A percentile compares a stretch with the other conserved stretches of the same genome.
phyloP scores from a whole-genome alignment of 2,888 invertebrate species.

The Drosophila buzzatii region DNA sequence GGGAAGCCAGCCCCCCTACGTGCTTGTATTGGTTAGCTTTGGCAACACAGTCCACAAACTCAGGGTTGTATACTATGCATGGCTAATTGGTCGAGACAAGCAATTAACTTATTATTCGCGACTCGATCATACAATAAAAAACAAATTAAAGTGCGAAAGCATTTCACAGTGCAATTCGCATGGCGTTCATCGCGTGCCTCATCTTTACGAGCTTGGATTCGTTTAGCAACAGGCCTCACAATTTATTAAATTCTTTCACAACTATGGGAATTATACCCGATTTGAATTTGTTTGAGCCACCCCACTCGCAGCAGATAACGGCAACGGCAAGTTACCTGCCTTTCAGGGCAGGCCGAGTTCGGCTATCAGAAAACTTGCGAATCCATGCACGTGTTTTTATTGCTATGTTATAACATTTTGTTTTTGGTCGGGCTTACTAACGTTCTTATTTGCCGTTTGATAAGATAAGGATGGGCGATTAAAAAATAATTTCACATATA shows the following conservation, averaged over 20 bases:
- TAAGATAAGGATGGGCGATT: constrained; percentile 10
- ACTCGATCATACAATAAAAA: constrained; percentile 32
- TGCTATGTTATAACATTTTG: constrained; percentile 6
- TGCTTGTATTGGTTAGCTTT: constrained; percentile 34
- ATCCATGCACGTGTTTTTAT: constrained; percentile 41
- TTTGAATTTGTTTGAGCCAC: constrained; percentile 1
- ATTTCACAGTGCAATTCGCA: constrained; percentile 13
- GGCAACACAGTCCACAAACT: constrained; percentile 52
- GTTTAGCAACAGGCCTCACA: constrained; percentile 18
- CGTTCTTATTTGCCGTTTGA: neutral
- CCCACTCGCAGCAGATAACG: constrained; percentile 6
- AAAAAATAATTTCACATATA: neutral
- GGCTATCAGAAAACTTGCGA: constrained; percentile 7
- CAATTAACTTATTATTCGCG: constrained; percentile 70
- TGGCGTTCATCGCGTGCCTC: constrained; percentile 49
- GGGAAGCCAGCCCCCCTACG: constrained; percentile 8
- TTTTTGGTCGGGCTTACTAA: neutral
- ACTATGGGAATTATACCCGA: constrained; percentile 2
- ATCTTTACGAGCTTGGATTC: constrained; percentile 22
- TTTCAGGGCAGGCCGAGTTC: neutral
- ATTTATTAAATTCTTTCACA: constrained; percentile 17
- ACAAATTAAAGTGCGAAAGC: constrained; percentile 26
- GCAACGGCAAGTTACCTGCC: neutral
- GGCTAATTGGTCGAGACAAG: constrained; percentile 70
- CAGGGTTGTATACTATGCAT: constrained; percentile 41